These are phyloP conservation scores for Graptemys geographica DNA, from an alignment of 2,797 vertebrate genomes.

Conservation along the genomic window DNA sequence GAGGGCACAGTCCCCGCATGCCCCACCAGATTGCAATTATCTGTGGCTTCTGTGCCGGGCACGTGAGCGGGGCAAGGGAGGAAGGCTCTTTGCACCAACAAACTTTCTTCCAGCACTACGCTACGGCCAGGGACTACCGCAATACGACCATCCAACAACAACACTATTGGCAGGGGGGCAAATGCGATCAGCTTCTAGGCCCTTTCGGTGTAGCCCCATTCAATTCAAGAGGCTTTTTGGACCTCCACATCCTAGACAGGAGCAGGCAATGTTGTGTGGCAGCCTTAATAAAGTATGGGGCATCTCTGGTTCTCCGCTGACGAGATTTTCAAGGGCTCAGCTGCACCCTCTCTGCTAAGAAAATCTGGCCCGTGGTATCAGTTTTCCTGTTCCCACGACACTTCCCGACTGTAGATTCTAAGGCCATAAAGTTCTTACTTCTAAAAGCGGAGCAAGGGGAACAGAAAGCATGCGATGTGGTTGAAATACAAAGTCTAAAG, in stretches of 20 bases:
- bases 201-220: too few relatives aligned
- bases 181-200: too few relatives aligned
- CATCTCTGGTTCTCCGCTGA: not conserved
- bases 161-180: too few relatives aligned
- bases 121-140: not conserved
- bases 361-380: not conserved
- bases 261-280: too few relatives aligned
- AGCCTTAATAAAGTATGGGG: too few relatives aligned
- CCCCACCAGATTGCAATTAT: not conserved
- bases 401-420: not conserved
- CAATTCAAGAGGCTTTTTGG: too few relatives aligned
- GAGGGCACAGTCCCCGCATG: too few relatives aligned
- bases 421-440: not conserved
- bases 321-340: not conserved
- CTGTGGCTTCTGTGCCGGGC: not conserved
- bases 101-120: not conserved
- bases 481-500: not conserved
- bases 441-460: not conserved
- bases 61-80: not conserved
- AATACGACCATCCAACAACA: too few relatives aligned
- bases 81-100: not conserved
- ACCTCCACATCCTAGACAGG: too few relatives aligned
- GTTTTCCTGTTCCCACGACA: not conserved
- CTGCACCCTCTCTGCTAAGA: not conserved
- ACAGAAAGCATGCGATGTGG: not conserved